phyloP scores from a whole-genome alignment of 1,140 invertebrate genomes.

The Drosophila punjabiensis region DNA sequence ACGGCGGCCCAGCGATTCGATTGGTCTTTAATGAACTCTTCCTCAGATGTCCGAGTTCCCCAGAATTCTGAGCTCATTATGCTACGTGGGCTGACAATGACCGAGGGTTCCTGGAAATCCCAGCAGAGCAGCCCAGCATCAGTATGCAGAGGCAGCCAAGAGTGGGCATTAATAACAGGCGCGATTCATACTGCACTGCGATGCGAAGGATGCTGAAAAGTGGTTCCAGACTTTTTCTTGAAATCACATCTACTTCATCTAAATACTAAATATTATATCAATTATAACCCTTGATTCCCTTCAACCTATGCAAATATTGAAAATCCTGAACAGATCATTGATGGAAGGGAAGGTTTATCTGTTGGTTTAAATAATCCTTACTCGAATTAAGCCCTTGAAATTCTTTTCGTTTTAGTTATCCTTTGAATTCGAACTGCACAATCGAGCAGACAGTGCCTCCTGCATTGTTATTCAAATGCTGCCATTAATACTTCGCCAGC shows the following conservation, averaged over 20 bases:
- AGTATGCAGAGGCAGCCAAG: slow-evolving; percentile 7
- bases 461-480: slow-evolving; percentile 82
- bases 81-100: slow-evolving; percentile 57
- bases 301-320: neutral
- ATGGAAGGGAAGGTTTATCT: neutral
- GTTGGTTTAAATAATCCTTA: too few relatives aligned
- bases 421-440: slow-evolving; percentile 25
- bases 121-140: neutral
- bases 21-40: slow-evolving; percentile 50
- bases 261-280: neutral
- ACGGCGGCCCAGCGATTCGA: slow-evolving; percentile 3
- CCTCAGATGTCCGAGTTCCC: slow-evolving; percentile 52
- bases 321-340: neutral
- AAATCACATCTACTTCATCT: neutral
- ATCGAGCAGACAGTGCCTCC: slow-evolving; percentile 9
- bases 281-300: neutral
- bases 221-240: neutral
- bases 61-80: slow-evolving; percentile 73
- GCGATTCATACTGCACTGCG: neutral
- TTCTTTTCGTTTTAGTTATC: neutral
- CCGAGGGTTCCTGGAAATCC: slow-evolving; percentile 56
- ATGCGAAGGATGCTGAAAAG: neutral
- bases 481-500: slow-evolving; percentile 79
- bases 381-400: too few relatives aligned
- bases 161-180: slow-evolving; percentile 23